These are phyloP conservation scores for Dendrocincla fuliginosa DNA, from an alignment of 2,797 vertebrate species.

Conservation along the genomic window DNA sequence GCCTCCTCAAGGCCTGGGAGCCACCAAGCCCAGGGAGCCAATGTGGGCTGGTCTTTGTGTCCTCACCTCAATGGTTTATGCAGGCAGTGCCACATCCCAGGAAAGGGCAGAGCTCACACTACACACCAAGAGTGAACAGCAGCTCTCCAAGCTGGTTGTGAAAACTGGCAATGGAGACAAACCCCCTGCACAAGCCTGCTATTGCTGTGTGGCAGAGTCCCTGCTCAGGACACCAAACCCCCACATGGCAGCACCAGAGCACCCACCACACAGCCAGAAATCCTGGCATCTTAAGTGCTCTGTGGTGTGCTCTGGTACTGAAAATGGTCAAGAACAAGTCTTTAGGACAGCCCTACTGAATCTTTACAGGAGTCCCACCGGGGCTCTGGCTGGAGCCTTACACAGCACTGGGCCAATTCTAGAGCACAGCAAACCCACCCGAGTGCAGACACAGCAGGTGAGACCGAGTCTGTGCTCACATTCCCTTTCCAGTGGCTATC, in stretches of 20 bases:
- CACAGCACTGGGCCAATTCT: accelerated
- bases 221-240: accelerated
- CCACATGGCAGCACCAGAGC: accelerated
- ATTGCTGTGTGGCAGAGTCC: accelerated
- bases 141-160: accelerated
- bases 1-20: neutral
- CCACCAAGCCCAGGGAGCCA: accelerated
- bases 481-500: accelerated
- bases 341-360: too few species aligned
- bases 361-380: neutral
- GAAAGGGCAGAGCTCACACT: neutral
- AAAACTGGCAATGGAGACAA: accelerated
- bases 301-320: accelerated
- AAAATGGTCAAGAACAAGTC: too few species aligned
- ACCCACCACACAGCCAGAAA: accelerated
- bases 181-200: accelerated
- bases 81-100: neutral
- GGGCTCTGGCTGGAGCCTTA: neutral
- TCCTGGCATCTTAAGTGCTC: accelerated
- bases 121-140: neutral
- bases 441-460: accelerated
- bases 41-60: accelerated
- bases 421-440: neutral
- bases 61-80: accelerated
- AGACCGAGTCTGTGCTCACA: accelerated